A percentile compares a stretch with the other conserved stretches of the same genome.
These are phyloP conservation scores for Pandion haliaetus DNA, from an alignment of 2,113 vertebrate species.

Conservation along the genomic window DNA sequence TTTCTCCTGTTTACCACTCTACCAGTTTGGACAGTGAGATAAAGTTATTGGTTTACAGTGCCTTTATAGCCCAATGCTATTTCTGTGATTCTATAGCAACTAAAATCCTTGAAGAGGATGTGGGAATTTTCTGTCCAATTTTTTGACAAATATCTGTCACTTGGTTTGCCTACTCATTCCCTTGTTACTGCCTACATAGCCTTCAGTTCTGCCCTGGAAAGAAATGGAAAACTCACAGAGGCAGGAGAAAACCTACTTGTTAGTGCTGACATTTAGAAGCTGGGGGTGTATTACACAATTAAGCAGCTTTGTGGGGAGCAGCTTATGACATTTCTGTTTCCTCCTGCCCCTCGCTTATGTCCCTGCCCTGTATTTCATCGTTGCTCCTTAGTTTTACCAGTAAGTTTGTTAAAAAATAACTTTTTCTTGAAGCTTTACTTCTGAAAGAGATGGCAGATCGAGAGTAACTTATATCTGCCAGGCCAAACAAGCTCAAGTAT, in stretches of 20 bases:
- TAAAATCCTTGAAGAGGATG: not conserved
- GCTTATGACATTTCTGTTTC: not conserved
- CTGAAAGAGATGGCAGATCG: not conserved
- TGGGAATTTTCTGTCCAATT: not conserved
- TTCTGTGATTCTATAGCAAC: conserved; percentile 21
- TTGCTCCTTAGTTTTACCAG: not conserved
- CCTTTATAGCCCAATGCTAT: not conserved
- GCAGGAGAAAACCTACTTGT: not conserved
- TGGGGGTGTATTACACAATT: conserved; percentile 13
- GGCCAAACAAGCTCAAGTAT: not conserved
- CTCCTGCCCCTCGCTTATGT: not conserved
- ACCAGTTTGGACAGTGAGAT: not conserved
- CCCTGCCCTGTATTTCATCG: not conserved
- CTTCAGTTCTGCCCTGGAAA: not conserved
- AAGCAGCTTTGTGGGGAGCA: not conserved
- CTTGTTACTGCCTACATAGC: not conserved
- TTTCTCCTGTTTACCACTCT: not conserved
- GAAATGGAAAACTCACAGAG: not conserved
- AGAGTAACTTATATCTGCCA: not conserved
- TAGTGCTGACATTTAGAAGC: conserved; percentile 31
- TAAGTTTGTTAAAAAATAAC: not conserved
- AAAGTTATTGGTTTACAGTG: not conserved
- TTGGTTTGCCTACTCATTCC: conserved; percentile 43
- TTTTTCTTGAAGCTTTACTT: not conserved
- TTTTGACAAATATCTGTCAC: conserved; percentile 41